These are phyloP conservation scores for Lucinisca nassula DNA, from an alignment of 2,888 invertebrate species.

Conservation along the genomic window DNA sequence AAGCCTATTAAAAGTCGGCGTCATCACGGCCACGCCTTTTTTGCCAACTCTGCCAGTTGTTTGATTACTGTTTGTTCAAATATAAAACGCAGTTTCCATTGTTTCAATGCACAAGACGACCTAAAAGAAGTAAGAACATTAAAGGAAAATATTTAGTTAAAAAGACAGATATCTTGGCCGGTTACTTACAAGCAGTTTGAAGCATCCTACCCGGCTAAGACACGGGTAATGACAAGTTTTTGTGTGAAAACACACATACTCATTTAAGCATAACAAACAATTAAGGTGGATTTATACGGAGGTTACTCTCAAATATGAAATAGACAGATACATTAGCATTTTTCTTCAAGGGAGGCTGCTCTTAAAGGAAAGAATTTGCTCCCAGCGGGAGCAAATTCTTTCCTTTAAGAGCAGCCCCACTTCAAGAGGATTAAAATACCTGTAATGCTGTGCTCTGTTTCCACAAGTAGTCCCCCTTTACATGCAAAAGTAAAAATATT, in stretches of 20 bases:
- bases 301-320: no score
- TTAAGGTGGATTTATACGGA: no score
- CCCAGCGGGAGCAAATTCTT: no score
- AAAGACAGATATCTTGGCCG: neutral
- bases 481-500: no score
- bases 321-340: no score
- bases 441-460: neutral
- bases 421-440: neutral
- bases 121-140: neutral
- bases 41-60: neutral
- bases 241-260: neutral
- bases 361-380: no score
- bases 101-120: neutral
- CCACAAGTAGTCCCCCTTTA: no score
- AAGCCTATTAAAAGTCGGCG: no score
- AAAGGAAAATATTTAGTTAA: neutral
- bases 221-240: conserved; percentile 4
- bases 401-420: neutral
- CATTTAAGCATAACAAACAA: conserved; percentile 1
- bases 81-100: neutral
- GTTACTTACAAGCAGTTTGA: neutral
- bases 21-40: neutral
- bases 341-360: no score
- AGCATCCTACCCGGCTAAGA: neutral
- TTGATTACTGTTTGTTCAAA: no score